Base-by-base conservation (phyloP, 2,888 invertebrate genomes). In the Cerceris rybyensis region DNA sequence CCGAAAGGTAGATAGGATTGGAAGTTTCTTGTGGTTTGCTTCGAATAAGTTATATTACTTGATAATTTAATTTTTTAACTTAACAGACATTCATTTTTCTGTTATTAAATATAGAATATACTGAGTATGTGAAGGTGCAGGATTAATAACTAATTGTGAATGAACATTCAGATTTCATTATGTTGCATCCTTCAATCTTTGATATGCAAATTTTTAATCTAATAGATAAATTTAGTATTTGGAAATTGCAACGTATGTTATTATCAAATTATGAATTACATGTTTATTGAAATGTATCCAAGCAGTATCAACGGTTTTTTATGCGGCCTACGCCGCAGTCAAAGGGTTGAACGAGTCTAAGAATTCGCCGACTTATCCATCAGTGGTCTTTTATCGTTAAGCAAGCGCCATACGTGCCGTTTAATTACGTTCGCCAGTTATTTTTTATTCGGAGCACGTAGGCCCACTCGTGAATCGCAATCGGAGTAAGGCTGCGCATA, bases 361-460 rank as follows among this genome's bases (percentile, higher is more conserved):
- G 54, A 54, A 16, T 54, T 16, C 54, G 7, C 14, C 54, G 54
- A n/a, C 13, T n/a, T 14, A 0, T n/a, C 54, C 7, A 11, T 46
- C 11, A 8, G 46, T 54, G 54, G 54, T 7, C 16, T 54, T n/a
- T 11, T n/a, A n/a, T n/a, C 54, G 16, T 54, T 54, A 16, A 28
- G n/a, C 54, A 16, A 13, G 1, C 13, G 7, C n/a, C 54, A 8
- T n/a, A n/a, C 54, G 54, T n/a, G n/a, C 8, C 7, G 14, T 11
- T n/a, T 16, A 16, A n/a, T n/a, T n/a, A 54, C n/a, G 14, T 13
- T 14, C 54, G 8, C 7, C 7, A 16, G n/a, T n/a, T 16, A 54
- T 8, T 54, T 54, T 54, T n/a, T 16, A 54, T 54, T 11, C 54
- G 54, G n/a, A n/a, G 14, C 54, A 54, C 54, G 54, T 16, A 54